Base-by-base conservation (phyloP, 2,797 vertebrate species). In the Naso thynnoides region DNA sequence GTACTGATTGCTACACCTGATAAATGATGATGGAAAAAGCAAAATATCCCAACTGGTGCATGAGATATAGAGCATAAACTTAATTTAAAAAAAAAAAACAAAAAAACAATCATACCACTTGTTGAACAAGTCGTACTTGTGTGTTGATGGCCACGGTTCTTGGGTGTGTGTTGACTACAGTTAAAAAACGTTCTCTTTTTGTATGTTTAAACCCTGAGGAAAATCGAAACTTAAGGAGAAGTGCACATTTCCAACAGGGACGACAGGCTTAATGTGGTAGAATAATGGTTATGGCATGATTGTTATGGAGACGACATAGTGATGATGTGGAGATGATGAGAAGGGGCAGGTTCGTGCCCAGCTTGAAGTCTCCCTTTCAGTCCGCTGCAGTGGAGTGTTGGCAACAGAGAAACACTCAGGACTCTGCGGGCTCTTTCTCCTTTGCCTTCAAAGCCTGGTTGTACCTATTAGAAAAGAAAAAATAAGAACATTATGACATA, bases 391-490 rank as follows among this genome's bases (percentile, higher is more conserved):
- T 67, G 53, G 69, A 72, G 71, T 50, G 33, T 50, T 54, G 52
- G 67, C 27, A 52, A 48, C 68, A 58, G 59, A 8, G 21, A 21
- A 3, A 21, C n/a, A 16, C 76, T 95, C 86, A 93, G 78, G 91
- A 90, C 67, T 94, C 76, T 3, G 63, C 55, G 14, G 72, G 77
- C 10, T 88, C 66, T 31, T 93, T 87, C 1, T 89, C 86, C 70
- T 92, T 0, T 0, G 94, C 95, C 92, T 97, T 96, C 87, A 93
- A 79, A 44, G 96, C 95, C 90, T 94, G 96, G 0, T 98, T 86
- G 75, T 96, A 83, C 83, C 97, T 98, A 44, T 59, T 0, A 3
- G 33, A 8, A 18, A 27, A 54, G 18, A 47, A 48, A 23, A 53
- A 2, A 36, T 0, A 0, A 15, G 4, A 15, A 6, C 23, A n/a